Evolutionary conservation across 2,113 vertebrate species (phyloP).

Genomic region (Epinephelus cyanopodus): DNA sequence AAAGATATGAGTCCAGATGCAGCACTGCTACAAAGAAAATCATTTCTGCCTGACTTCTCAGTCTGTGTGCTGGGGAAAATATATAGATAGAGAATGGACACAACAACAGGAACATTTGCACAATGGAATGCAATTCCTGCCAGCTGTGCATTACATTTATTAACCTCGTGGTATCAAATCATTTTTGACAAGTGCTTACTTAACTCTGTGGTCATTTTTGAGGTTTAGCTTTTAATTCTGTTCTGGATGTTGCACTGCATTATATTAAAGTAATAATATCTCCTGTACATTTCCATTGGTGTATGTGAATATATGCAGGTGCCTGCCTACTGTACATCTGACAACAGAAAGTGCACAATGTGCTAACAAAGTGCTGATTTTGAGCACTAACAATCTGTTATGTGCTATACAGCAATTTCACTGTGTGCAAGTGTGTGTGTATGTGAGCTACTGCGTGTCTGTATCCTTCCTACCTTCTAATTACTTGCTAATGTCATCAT

Average conservation of each 20-base stretch:
- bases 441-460: background rate
- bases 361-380: constrained; percentile 36
- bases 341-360: background rate
- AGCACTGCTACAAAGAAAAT: constrained; percentile 27
- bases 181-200: constrained; percentile 10
- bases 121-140: background rate
- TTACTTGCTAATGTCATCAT: constrained; percentile 36
- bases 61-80: background rate
- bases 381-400: background rate
- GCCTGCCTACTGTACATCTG: background rate
- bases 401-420: background rate
- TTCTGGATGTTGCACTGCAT: background rate
- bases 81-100: constrained; percentile 8
- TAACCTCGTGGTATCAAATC: background rate
- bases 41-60: constrained; percentile 10
- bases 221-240: background rate
- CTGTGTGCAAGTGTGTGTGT: background rate
- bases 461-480: constrained; percentile 20
- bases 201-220: background rate
- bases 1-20: constrained; percentile 20
- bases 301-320: background rate
- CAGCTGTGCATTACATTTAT: background rate
- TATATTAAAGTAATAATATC: background rate
- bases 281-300: background rate
- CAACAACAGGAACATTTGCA: background rate